Evolutionary conservation across 1,140 invertebrate species (phyloP), one percentile per base, ranked within the genome.

Genomic region (Acromyrmex heyeri): DNA sequence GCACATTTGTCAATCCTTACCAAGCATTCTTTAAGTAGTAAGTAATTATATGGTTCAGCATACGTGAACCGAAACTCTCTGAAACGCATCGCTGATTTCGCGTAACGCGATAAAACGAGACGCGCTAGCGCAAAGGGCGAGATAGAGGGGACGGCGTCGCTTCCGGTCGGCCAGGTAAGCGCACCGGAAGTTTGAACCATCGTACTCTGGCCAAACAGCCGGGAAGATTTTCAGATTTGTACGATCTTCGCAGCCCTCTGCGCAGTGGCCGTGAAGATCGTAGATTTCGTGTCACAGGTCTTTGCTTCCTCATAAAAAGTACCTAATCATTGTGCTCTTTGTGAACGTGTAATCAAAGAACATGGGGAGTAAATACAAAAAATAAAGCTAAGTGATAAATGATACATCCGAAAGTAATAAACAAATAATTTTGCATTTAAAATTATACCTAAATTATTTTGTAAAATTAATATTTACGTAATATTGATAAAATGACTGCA

Each of bases 111-210:
- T 75, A 48, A 83, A 79, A 85, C 44, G 53, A 75, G 73, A 38
- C 61, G 53, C 81, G 44, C 27, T 55, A 59, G 27, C 18, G 65
- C n/a, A 77, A 86, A 86, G 83, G 27, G 70, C 69, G 16, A 90
- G 75, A 83, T 78, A 69, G 62, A 50, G 69, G 79, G 50, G 59
- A 57, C 21, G 38, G 69, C 14, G 38, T 24, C 62, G 70, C 72
- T 92, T 92, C 91, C 91, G 90, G 91, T 86, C 87, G 88, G 50
- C 30, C 91, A 91, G 92, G 91, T 91, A 92, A 69, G 75, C 86
- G 65, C 85, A 18, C 86, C 88, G 91, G 92, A 92, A 93, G 88
- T 88, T 83, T 72, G 91, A 83, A 65, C 61, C 88, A 91, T 89
- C 88, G 90, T 92, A 78, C 62, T 85, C 21, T 70, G 64, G 69